Base-by-base conservation (phyloP, 1,140 invertebrate species). In the Meloidogyne hapla region DNA sequence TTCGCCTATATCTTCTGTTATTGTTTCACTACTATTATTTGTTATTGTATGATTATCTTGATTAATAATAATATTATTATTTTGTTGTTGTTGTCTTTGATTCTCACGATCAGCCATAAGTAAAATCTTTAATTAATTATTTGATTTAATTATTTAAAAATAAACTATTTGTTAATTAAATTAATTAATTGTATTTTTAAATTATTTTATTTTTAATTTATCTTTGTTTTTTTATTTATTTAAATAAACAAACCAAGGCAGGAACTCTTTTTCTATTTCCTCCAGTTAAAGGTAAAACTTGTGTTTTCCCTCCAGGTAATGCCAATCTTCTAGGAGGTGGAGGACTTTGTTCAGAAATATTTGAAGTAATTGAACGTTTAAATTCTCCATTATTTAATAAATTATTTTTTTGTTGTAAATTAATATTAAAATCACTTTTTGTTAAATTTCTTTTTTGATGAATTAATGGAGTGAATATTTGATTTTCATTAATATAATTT, bases 251-350 rank as follows among this genome's bases (percentile, higher is more conserved):
- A 23, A 73, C 56, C 3, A 56, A 28, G 21, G 56, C n/a, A 21
- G 48, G n/a, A 1, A 28, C 28, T 15, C 70, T 61, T 28, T 64
- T 61, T 25, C 38, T 21, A 73, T 73, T 73, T 64, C 40, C 26
- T 64, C 40, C 48, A 21, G 70, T 73, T 64, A 73, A 33, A 8
- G 70, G 70, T 12, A 73, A 38, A 42, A 67, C 65, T 42, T 67
- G 65, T 67, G 65, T 56, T 56, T 56, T 56, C n/a, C 48, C 48
- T 56, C 48, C 48, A 56, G 40, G 40, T 42, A 42, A 42, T 42
- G 48, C 48, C n/a, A 56, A 56, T 56, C 48, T 56, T 56, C 48
- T 56, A 8, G 48, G 48, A 1, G 48, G 48, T 21, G 48, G 48
- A n/a, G 48, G 48, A n/a, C 48, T 56, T 56, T 56, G 48, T 56